A percentile compares a stretch with the other conserved stretches of the same genome.
Evolutionary conservation across 2,797 vertebrate species (phyloP).

Genomic region (Acanthopagrus latus): DNA sequence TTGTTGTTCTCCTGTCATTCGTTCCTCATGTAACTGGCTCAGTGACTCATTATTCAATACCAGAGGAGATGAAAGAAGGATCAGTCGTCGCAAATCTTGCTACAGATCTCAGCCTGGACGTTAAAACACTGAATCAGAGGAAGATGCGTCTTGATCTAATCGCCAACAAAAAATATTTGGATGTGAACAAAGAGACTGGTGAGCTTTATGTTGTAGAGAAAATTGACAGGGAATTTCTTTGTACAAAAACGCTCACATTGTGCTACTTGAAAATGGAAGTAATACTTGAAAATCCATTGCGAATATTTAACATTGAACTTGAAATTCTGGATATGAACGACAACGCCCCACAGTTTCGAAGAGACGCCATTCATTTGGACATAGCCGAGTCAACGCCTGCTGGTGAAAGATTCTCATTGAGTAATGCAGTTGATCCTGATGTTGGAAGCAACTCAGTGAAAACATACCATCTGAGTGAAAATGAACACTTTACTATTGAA

Average conservation of each 20-base stretch:
- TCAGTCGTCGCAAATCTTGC: conserved; percentile 80
- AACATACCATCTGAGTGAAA: conserved; percentile 69
- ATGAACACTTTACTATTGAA: conserved; percentile 66
- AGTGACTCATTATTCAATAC: conserved; percentile 38
- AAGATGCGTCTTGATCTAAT: conserved; percentile 69
- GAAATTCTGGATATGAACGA: neutral
- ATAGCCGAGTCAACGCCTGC: no score
- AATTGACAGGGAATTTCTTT: neutral
- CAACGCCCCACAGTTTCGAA: conserved; percentile 56
- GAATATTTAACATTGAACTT: conserved; percentile 66
- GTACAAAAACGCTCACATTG: neutral
- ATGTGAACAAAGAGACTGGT: conserved; percentile 66
- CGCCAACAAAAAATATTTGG: conserved; percentile 42
- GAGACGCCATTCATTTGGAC: conserved; percentile 76
- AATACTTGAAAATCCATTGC: neutral
- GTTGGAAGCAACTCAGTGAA: conserved; percentile 72
- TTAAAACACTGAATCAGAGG: conserved; percentile 59
- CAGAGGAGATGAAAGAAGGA: conserved; percentile 80
- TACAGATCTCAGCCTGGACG: conserved; percentile 74
- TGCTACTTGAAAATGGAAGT: neutral
- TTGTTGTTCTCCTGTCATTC: neutral
- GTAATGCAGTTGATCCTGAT: conserved; percentile 74
- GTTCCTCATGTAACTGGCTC: neutral
- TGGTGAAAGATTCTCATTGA: conserved; percentile 77
- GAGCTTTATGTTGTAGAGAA: neutral